phyloP scores from a whole-genome alignment of 1,140 invertebrate species.

The Sarcophaga bullata region DNA sequence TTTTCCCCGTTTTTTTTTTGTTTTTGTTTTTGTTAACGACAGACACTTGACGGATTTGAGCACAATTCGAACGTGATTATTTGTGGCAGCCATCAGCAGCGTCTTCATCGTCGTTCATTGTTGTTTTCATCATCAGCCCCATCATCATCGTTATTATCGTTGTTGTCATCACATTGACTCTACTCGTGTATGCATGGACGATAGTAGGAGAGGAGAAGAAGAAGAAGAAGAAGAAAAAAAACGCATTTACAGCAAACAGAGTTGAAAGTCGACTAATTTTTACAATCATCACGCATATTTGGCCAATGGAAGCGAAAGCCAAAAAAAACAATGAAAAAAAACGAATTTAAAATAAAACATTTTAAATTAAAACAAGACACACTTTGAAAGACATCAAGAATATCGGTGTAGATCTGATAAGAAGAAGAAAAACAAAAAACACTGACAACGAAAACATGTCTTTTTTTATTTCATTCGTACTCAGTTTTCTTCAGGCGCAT shows the following conservation, averaged over 20 bases:
- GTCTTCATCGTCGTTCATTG: conserved; percentile 6
- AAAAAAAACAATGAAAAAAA: too few relatives aligned
- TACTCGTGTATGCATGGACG: too few relatives aligned
- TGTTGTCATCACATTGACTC: too few relatives aligned
- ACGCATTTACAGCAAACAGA: background rate
- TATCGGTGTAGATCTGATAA: conserved; percentile 8
- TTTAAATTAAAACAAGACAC: too few relatives aligned
- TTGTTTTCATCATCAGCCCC: background rate
- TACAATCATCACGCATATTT: conserved; percentile 17
- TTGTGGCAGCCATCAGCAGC: conserved; percentile 26
- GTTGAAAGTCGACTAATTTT: background rate
- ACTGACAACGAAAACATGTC: background rate
- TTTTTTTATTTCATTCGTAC: too few relatives aligned
- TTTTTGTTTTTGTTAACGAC: background rate
- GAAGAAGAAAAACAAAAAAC: background rate
- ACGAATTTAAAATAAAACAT: too few relatives aligned
- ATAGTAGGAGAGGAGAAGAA: too few relatives aligned
- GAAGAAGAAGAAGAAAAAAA: too few relatives aligned
- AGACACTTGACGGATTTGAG: conserved; percentile 25
- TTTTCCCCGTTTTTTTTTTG: too few relatives aligned
- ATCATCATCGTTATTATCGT: background rate
- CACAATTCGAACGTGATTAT: conserved; percentile 29
- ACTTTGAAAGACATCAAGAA: background rate
- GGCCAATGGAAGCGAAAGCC: background rate
- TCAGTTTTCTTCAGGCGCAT: too few relatives aligned